Conservation (phyloP, 2,797 vertebrate genomes). For the Microctenopoma steveboyesi region DNA sequence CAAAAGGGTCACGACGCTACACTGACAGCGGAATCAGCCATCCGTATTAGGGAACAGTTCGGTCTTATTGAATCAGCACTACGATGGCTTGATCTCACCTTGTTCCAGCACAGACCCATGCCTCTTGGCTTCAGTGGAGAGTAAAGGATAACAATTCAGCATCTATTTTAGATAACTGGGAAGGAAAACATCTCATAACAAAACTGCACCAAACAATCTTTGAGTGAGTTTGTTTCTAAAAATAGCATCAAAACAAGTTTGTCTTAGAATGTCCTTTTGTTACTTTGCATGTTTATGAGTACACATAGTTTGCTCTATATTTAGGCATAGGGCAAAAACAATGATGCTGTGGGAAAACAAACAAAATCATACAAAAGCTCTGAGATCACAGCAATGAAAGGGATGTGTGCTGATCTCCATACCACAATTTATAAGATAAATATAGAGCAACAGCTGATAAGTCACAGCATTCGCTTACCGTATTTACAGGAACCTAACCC, state of each 20-base stretch:
- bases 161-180: conserved; percentile 64
- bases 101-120: conserved; percentile 37
- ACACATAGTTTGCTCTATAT: conserved; percentile 65
- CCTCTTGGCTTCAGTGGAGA: conserved; percentile 25
- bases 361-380: conserved; percentile 48
- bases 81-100: conserved; percentile 40
- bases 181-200: conserved; percentile 71
- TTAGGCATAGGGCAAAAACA: conserved; percentile 54
- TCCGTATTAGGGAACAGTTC: background rate
- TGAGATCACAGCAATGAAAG: conserved; percentile 24
- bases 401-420: conserved; percentile 14
- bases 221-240: conserved; percentile 57
- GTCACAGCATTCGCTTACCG: conserved; percentile 4
- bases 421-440: conserved; percentile 14
- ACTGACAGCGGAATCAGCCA: too few relatives aligned
- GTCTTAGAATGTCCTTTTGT: conserved; percentile 69
- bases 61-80: conserved; percentile 40
- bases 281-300: conserved; percentile 59
- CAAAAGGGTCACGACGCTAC: too few relatives aligned
- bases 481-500: conserved; percentile 8
- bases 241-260: conserved; percentile 71
- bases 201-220: conserved; percentile 65
- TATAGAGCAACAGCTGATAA: conserved; percentile 8
- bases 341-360: conserved; percentile 66
- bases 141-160: conserved; percentile 45